These are phyloP conservation scores for Gonocerus acuteangulatus DNA, from an alignment of 2,888 invertebrate species.

Conservation along the genomic window DNA sequence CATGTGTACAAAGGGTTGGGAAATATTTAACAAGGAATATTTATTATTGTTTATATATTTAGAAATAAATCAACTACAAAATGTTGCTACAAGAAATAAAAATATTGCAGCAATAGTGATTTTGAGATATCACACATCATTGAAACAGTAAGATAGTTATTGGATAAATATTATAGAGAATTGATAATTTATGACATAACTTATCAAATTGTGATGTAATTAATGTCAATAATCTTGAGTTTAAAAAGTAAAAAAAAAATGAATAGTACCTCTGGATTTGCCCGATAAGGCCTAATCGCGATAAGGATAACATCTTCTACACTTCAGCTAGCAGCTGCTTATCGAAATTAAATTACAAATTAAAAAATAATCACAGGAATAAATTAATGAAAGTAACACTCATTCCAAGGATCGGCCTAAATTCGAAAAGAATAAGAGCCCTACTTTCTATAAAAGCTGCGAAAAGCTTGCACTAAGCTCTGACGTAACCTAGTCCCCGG, in stretches of 20 bases:
- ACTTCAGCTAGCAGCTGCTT: too few relatives aligned
- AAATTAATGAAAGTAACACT: not conserved
- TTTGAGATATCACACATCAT: not conserved
- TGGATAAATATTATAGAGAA: not conserved
- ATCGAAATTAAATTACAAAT: not conserved
- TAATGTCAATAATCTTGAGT: not conserved
- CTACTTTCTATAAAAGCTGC: not conserved
- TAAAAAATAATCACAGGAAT: not conserved
- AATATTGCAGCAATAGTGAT: not conserved
- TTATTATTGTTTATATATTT: not conserved
- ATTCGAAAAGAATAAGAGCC: not conserved
- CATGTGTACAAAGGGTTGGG: not conserved
- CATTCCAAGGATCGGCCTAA: slow-evolving; percentile 1
- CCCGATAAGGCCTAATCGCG: slow-evolving; percentile 34
- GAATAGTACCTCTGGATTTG: slow-evolving; percentile 34
- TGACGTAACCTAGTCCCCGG: slow-evolving; percentile 11
- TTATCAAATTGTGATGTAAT: not conserved
- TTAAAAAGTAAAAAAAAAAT: slow-evolving; percentile 1
- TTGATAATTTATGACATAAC: too few relatives aligned
- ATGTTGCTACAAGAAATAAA: not conserved
- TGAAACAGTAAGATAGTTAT: not conserved
- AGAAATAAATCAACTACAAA: not conserved
- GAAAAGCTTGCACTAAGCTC: not conserved
- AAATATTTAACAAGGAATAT: not conserved
- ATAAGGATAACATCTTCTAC: slow-evolving; percentile 32